Base-by-base conservation (phyloP, 2,888 invertebrate species). In the Rotaria sp. region DNA sequence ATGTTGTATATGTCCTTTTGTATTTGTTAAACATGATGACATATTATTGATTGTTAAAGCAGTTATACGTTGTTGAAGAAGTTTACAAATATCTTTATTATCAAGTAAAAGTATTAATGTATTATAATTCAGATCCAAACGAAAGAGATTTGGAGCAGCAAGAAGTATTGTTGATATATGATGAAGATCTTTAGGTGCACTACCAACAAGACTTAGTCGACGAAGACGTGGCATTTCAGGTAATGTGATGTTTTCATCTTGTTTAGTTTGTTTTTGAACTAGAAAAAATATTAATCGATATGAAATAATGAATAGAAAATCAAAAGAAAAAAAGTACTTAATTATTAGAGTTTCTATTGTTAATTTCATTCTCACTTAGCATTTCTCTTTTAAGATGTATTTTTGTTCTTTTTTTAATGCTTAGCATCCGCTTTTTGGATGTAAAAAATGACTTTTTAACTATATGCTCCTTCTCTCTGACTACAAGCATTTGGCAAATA, bases 61-160 rank as follows among this genome's bases (percentile, higher is more conserved):
- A 41, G 80, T 80, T 15, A 80, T 45, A 45, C 80, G 80, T 45
- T 45, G 80, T 45, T 45, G 80, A 45, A 80, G 80, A n/a, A 80
- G 7, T 45, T 15, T 26, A 41, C 41, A 45, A 26, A 15, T 21
- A n/a, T 45, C 15, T 41, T 80, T 24, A 80, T 80, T 13, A 26
- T 45, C 7, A 15, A 80, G 45, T n/a, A 45, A 15, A 26, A 41
- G 26, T n/a, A 80, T n/a, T 13, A 80, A 45, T n/a, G 45, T 80
- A 45, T 45, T n/a, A n/a, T 80, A 80, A 45, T 41, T 80, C 10
- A 80, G 15, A 45, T 80, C 80, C 15, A 80, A 80, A 45, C 80
- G 80, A 45, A 80, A 80, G 10, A 80, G 10, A 80, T 45, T 80
- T 26, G 80, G 45, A 45, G 80, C 80, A 80, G n/a, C 80, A 45